A percentile compares a stretch with the other conserved stretches of the same genome.
phyloP scores from a whole-genome alignment of 2,888 invertebrate species.

The Pristionchus maxplancki region DNA sequence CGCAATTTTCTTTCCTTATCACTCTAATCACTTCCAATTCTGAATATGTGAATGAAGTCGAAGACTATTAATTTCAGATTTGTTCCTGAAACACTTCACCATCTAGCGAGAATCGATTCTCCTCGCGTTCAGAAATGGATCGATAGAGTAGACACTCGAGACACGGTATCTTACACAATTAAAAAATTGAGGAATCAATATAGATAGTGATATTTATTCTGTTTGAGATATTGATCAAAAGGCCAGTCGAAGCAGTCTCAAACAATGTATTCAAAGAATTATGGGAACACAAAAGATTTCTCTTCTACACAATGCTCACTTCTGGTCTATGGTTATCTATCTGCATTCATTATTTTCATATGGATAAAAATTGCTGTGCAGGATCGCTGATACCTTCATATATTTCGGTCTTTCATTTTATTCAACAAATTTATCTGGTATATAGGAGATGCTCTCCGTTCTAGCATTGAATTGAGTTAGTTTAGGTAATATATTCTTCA shows the following conservation, averaged over 20 bases:
- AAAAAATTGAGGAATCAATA: not conserved
- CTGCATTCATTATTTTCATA: too few relatives aligned
- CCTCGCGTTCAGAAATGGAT: not conserved
- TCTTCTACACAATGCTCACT: not conserved
- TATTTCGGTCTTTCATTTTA: conserved; percentile 75
- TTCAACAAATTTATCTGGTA: conserved; percentile 66
- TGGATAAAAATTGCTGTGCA: conserved; percentile 5
- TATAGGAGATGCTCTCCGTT: not conserved
- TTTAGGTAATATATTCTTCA: conserved; percentile 67
- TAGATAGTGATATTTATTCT: too few relatives aligned
- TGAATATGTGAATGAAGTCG: not conserved
- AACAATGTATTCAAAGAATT: not conserved
- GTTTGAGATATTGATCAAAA: conserved; percentile 3
- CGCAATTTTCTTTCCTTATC: not conserved
- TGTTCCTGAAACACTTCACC: conserved; percentile 2
- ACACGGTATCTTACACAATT: not conserved
- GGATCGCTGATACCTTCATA: conserved; percentile 69
- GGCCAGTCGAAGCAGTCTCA: not conserved
- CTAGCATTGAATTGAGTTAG: not conserved
- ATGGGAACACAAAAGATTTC: not conserved
- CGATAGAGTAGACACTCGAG: not conserved
- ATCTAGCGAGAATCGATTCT: not conserved
- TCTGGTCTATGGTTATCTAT: not conserved
- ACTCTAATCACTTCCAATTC: too few relatives aligned
- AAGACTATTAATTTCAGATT: not conserved